Evolutionary conservation across 2,797 vertebrate genomes (phyloP).

Genomic region (Nyctibius grandis): DNA sequence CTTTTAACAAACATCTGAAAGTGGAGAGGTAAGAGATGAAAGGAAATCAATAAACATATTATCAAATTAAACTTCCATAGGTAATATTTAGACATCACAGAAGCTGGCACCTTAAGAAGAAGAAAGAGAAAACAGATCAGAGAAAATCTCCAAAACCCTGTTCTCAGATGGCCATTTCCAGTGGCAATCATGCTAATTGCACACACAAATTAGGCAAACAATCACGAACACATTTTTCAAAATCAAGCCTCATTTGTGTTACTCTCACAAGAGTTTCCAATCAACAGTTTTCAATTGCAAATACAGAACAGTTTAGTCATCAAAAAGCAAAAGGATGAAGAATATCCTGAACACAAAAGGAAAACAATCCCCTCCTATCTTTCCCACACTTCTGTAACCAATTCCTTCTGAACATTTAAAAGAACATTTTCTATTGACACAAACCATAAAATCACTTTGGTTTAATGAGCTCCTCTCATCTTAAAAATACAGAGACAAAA

Average conservation of each 20-base stretch:
- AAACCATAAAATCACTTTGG: neutral
- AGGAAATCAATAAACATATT: neutral
- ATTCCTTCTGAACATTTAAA: neutral
- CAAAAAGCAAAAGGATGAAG: conserved; percentile 14
- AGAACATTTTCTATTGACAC: neutral
- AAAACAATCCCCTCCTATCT: neutral
- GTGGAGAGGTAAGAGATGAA: neutral
- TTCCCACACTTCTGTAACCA: neutral
- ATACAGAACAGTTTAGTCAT: conserved; percentile 56
- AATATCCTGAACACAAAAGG: neutral
- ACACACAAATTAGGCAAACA: conserved; percentile 24
- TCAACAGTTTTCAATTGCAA: conserved; percentile 49
- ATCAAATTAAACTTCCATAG: neutral
- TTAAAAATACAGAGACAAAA: conserved; percentile 26
- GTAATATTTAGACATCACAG: neutral
- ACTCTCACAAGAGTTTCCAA: conserved; percentile 26
- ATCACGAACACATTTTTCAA: conserved; percentile 42
- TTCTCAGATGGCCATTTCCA: conserved; percentile 44
- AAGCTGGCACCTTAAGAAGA: neutral
- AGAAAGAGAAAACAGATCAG: neutral
- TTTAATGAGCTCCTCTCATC: neutral
- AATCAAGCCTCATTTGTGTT: conserved; percentile 65
- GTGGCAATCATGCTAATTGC: conserved; percentile 54
- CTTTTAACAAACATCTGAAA: conserved; percentile 15
- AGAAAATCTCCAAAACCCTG: neutral